phyloP scores from a whole-genome alignment of 1,140 invertebrate species.

The Teleopsis dalmanni region DNA sequence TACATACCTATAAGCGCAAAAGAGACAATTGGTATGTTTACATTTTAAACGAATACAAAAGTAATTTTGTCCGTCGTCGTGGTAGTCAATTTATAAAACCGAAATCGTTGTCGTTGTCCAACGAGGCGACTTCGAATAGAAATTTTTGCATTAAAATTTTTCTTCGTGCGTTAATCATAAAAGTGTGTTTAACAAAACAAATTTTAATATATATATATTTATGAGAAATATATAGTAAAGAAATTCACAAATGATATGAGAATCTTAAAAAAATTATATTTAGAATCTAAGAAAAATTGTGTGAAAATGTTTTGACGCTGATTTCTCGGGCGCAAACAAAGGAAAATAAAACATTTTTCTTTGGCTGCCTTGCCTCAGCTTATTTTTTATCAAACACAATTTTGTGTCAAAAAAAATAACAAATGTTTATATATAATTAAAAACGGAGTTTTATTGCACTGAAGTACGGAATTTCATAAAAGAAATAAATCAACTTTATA shows the following conservation, averaged over 20 bases:
- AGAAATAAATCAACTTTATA: too few species aligned
- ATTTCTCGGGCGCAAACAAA: slow-evolving; percentile 5
- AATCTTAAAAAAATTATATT: background rate
- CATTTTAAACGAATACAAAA: too few species aligned
- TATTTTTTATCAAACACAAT: too few species aligned
- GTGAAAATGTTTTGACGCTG: slow-evolving; percentile 8
- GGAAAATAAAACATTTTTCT: background rate
- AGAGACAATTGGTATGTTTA: too few species aligned
- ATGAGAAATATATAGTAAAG: background rate
- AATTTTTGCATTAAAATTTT: too few species aligned
- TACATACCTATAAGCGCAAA: too few species aligned
- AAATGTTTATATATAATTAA: too few species aligned
- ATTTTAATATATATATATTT: background rate
- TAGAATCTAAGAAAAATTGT: background rate
- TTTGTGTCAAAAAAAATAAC: too few species aligned
- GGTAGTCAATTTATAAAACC: background rate
- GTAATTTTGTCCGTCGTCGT: too few species aligned
- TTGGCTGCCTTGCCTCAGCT: too few species aligned
- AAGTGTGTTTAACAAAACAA: background rate
- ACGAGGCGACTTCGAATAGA: slow-evolving; percentile 11
- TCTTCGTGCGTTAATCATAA: background rate
- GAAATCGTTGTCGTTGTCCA: slow-evolving; percentile 1
- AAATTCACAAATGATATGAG: background rate
- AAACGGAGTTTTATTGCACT: too few species aligned
- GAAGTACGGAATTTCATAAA: too few species aligned